These are phyloP conservation scores for Fistularia commersonii DNA, from an alignment of 2,797 vertebrate species.

Conservation along the genomic window DNA sequence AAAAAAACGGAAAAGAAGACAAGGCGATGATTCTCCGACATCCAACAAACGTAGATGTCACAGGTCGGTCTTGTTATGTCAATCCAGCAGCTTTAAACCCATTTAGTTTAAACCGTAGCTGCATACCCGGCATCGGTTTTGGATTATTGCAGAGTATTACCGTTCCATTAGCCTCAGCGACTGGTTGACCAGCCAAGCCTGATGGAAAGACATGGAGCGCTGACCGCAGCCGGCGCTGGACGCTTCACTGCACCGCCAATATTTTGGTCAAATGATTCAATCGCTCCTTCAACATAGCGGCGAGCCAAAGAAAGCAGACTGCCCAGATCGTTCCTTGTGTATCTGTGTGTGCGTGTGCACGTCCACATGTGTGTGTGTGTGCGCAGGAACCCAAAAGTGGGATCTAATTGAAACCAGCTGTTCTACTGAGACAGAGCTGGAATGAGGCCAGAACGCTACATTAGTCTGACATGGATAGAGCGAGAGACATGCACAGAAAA, in stretches of 20 bases:
- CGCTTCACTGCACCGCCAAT: conserved; percentile 50
- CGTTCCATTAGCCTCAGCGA: conserved; percentile 33
- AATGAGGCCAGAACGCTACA: conserved; percentile 65
- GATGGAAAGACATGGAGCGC: conserved; percentile 37
- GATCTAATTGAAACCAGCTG: conserved; percentile 86
- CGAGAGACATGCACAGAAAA: conserved; percentile 14
- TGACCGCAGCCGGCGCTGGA: conserved; percentile 56
- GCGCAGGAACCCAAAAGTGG: conserved; percentile 31
- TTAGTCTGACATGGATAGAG: conserved; percentile 61
- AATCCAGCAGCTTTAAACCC: too few relatives aligned
- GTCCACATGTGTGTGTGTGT: conserved; percentile 2
- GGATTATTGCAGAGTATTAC: neutral
- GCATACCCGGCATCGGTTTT: too few relatives aligned
- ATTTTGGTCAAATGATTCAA: conserved; percentile 75
- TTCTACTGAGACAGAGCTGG: conserved; percentile 68
- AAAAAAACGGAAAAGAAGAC: too few relatives aligned
- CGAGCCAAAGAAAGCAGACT: conserved; percentile 66
- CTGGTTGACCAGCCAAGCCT: conserved; percentile 41
- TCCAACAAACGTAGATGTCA: too few relatives aligned
- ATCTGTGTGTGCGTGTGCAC: conserved; percentile 1
- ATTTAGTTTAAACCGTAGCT: too few relatives aligned
- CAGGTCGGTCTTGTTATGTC: too few relatives aligned
- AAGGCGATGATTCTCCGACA: too few relatives aligned
- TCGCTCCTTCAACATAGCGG: conserved; percentile 69
- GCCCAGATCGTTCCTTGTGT: conserved; percentile 7